Conservation (phyloP, 2,797 vertebrate genomes). For the Pangasius macronema region DNA sequence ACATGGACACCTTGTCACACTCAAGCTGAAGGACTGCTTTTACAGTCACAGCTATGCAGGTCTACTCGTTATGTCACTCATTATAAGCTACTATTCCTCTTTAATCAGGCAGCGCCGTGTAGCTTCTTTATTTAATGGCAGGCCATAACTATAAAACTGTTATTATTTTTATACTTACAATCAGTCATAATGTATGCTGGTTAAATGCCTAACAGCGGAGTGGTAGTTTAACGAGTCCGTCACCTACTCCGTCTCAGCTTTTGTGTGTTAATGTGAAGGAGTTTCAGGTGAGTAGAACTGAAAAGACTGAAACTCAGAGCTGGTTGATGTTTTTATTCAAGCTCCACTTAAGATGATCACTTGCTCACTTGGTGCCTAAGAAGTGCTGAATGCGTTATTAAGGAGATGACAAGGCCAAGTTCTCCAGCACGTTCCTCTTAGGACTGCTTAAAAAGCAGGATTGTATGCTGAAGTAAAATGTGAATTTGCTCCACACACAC, state of each 20-base stretch:
- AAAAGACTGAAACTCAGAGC: constrained; percentile 7
- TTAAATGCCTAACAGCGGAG: not conserved
- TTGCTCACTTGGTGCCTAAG: constrained; percentile 22
- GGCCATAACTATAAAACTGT: not conserved
- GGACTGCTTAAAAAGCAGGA: constrained; percentile 41
- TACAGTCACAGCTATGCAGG: constrained; percentile 16
- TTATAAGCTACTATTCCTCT: constrained; percentile 29
- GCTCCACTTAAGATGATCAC: constrained; percentile 32
- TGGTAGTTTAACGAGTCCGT: constrained; percentile 10
- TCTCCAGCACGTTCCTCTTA: constrained; percentile 25
- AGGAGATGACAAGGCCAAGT: not conserved
- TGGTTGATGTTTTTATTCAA: constrained; percentile 21
- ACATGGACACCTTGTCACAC: not conserved
- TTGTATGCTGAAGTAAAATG: constrained; percentile 35
- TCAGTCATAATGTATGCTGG: not conserved
- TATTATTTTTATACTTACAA: not conserved
- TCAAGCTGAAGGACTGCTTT: constrained; percentile 6
- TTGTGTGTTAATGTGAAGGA: constrained; percentile 32
- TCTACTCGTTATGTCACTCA: not conserved
- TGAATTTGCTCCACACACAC: constrained; percentile 27
- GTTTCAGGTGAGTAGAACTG: not conserved
- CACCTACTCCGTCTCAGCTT: not conserved
- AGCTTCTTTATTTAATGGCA: constrained; percentile 16
- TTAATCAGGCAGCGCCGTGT: constrained; percentile 29
- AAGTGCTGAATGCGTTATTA: constrained; percentile 6